Evolutionary conservation across 1,140 invertebrate species (phyloP), one percentile per base, ranked within the genome.

Genomic region (Nebria ingens): DNA sequence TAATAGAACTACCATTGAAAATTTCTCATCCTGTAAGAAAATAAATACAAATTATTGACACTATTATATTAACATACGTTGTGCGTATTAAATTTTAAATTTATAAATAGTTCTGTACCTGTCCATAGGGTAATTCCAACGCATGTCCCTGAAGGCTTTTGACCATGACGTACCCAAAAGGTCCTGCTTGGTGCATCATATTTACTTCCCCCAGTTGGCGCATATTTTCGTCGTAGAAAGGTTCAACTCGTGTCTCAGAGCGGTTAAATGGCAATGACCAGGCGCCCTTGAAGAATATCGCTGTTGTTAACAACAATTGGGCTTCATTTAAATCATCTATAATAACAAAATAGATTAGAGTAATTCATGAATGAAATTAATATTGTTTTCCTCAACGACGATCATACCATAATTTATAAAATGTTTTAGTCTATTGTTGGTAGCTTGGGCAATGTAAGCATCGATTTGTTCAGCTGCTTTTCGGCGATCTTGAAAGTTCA

Each of bases 261-360:
- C 63, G 61, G 63, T 89, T 80, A 61, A 94, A 93, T 0, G 82
- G 78, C 2, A 77, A 70, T 51, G 79, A 75, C 91, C 91, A 94
- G 22, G 75, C 71, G 11, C 87, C 89, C 73, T 89, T 91, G 71
- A 94, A 93, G 65, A 86, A 90, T 17, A 93, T 68, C 0, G 84
- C 83, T 62, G 88, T 91, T 0, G 85, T 81, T 17, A 93, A 65
- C 1, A 93, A 68, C 59, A 91, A 69, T 57, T 75, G 71, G 0
- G 84, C 83, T 51, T 81, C 69, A 6, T 40, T 29, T 21, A 78
- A 63, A 56, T 75, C 69, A 56, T 57, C 73, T 60, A 67, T 69
- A 59, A 68, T 55, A 53, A 53, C 6, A 3, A 45, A 12, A 45
- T 45, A 12, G 3, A 45, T 12, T 11, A 45, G 9, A 12, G 17